phyloP scores from a whole-genome alignment of 2,888 invertebrate genomes.

The Prenolepis imparis region DNA sequence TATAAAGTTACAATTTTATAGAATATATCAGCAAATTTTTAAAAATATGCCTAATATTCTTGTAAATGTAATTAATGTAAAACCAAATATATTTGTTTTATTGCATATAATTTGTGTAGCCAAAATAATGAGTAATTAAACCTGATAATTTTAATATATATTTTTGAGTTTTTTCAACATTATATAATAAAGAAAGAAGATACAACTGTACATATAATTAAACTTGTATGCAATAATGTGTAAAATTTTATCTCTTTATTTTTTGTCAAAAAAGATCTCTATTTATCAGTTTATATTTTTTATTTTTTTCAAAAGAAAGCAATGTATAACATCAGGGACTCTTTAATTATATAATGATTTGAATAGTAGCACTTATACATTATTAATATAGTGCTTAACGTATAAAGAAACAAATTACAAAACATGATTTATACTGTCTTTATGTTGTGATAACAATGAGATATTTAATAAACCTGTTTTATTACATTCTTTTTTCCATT shows the following conservation, averaged over 20 bases:
- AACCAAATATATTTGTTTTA: not conserved
- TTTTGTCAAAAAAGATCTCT: not conserved
- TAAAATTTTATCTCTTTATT: not conserved
- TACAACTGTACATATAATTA: not conserved
- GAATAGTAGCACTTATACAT: not conserved
- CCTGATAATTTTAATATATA: not conserved
- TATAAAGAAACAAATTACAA: slow-evolving; percentile 32
- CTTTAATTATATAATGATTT: not conserved
- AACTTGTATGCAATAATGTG: not conserved
- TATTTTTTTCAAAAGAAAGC: not conserved
- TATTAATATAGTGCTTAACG: slow-evolving; percentile 17
- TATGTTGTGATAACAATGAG: slow-evolving; percentile 40
- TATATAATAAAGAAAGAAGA: not conserved
- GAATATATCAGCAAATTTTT: not conserved
- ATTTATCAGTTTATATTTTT: not conserved
- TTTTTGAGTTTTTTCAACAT: not conserved
- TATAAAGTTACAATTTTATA: not conserved
- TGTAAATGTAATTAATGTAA: not conserved
- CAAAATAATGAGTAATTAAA: not conserved
- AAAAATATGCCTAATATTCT: not conserved
- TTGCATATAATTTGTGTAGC: not conserved
- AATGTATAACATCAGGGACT: not conserved
- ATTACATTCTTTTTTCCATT: slow-evolving; percentile 61
- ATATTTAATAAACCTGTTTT: slow-evolving; percentile 55
- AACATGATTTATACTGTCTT: slow-evolving; percentile 36